Base-by-base conservation (phyloP, 2,888 invertebrate species). In the Ethmia dodecea region DNA sequence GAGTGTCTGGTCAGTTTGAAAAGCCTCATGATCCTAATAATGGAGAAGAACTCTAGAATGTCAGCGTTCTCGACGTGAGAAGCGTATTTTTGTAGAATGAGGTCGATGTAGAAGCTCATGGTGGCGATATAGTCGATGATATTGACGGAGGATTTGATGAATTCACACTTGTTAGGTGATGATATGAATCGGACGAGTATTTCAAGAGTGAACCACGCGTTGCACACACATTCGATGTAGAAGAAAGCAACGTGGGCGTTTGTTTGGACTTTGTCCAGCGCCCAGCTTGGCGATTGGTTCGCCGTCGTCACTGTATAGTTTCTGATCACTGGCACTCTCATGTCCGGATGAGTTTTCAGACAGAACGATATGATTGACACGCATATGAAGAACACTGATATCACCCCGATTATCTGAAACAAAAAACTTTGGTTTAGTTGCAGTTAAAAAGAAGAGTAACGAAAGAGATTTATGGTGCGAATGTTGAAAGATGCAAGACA, bases 121-220 rank as follows among this genome's bases (percentile, higher is more conserved):
- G 99, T 99, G 46, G 99, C 99, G 58, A 99, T 96, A 86, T 98
- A 97, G 86, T 99, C 99, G 86, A 99, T 99, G 78, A 99, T 94
- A 87, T 99, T 99, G 63, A 98, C 97, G 44, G 98, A 98, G 69
- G 93, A 96, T 76, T 94, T 95, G 77, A 98, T 91, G 88, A 99
- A 99, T 68, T 94, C 94, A 76, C 95, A 94, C 79, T 97, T 97
- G 72, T 94, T 95, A 18, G 97, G 97, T 51, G 95, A 94, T 33
- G 97, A 95, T 60, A 97, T 93, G 87, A 98, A 96, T 45, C 98
- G 91, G 42, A 94, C 89, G 60, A 98, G 89, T 73, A 99, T 97
- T 79, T 99, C 98, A 64, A 99, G 90, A 20, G 98, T 98, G 87
- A 99, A 99, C 99, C 99, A 99, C 43, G 98, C 96, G 84, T 98